Evolutionary conservation across 2,888 invertebrate species (phyloP).

Genomic region (Caenorhabditis sp.): DNA sequence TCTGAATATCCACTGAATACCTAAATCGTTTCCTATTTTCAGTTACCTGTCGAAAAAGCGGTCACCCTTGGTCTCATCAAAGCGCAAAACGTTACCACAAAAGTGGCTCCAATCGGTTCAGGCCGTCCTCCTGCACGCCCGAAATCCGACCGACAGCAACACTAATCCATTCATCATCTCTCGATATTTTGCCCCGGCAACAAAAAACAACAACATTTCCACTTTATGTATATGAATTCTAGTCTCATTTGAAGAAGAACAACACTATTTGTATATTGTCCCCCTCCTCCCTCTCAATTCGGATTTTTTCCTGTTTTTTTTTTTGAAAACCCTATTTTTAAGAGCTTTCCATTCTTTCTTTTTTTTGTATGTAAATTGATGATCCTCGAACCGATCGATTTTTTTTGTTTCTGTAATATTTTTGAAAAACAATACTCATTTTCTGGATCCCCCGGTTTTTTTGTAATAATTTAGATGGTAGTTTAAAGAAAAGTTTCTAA

Average conservation of each 20-base stretch:
- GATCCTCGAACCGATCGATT: neutral
- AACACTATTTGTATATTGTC: slow-evolving; percentile 38
- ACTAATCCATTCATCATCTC: slow-evolving; percentile 15
- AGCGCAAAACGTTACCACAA: slow-evolving; percentile 61
- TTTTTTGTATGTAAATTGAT: neutral
- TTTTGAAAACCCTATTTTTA: slow-evolving; percentile 11
- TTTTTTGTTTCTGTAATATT: neutral
- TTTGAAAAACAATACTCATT: neutral
- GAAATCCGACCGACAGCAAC: slow-evolving; percentile 21
- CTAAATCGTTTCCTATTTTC: slow-evolving; percentile 21
- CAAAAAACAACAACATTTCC: too few relatives aligned
- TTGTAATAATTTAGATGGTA: neutral
- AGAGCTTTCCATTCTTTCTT: slow-evolving; percentile 30
- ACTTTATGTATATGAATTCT: slow-evolving; percentile 7
- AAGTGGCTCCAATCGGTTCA: slow-evolving; percentile 68
- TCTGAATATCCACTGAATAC: too few relatives aligned
- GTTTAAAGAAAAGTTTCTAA: neutral
- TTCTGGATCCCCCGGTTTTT: neutral
- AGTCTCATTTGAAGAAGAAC: slow-evolving; percentile 21
- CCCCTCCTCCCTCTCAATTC: slow-evolving; percentile 1
- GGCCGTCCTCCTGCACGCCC: slow-evolving; percentile 57
- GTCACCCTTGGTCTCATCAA: slow-evolving; percentile 68
- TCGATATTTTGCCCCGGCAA: neutral
- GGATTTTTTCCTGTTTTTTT: neutral
- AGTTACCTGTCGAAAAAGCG: slow-evolving; percentile 70